Percentiles rank a stretch among this genome's conserved stretches.
Conservation (phyloP, 1,140 invertebrate genomes). For the Metopolophium dirhodum region DNA sequence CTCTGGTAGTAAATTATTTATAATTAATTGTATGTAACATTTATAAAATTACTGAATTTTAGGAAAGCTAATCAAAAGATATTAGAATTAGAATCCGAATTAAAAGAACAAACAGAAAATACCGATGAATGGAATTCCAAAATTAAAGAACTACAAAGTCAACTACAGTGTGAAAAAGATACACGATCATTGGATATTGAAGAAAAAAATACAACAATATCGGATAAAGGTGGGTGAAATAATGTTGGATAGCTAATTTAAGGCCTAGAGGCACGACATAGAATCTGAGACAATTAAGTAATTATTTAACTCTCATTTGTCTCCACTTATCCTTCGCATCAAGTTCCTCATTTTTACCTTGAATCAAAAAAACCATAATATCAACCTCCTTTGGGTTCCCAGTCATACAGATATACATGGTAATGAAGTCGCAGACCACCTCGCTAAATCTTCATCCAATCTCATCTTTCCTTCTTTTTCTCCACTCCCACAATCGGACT, state of each 20-base stretch:
- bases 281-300: no score
- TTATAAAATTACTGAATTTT: constrained; percentile 20
- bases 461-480: no score
- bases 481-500: no score
- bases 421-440: no score
- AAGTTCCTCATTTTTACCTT: no score
- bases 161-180: constrained; percentile 60
- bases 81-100: constrained; percentile 75
- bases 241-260: neutral
- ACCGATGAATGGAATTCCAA: constrained; percentile 54
- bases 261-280: no score
- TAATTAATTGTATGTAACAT: neutral
- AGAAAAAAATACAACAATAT: constrained; percentile 60
- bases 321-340: no score
- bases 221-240: constrained; percentile 60
- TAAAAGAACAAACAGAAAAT: constrained; percentile 59
- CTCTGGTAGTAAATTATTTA: neutral
- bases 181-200: constrained; percentile 60
- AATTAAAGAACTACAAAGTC: constrained; percentile 58
- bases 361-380: no score
- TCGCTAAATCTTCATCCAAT: no score
- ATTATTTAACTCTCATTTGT: no score
- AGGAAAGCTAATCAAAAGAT: constrained; percentile 79
- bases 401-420: no score
- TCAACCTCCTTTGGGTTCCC: no score